These are phyloP conservation scores for Nemopilema nomurai DNA, from an alignment of 30 jellyfish, hydroid and myxozoan genomes.

Conservation along the genomic window DNA sequence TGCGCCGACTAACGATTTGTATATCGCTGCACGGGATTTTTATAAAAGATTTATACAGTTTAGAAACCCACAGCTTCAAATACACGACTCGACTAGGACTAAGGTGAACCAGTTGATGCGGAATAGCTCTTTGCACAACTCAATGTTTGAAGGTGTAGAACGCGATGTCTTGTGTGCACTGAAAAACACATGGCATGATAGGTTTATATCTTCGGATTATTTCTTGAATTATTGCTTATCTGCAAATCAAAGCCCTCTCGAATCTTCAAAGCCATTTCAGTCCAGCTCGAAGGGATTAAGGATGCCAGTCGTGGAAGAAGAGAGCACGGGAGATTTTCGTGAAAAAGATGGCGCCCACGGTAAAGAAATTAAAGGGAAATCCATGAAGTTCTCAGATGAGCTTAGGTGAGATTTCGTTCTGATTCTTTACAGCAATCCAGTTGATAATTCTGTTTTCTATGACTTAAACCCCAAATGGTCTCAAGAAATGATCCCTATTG, in stretches of 20 bases:
- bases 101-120: constrained; percentile 66
- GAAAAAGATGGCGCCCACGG: constrained; percentile 73
- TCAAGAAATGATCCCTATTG: constrained; percentile 75
- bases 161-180: constrained; percentile 70
- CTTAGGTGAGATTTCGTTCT: constrained; percentile 75
- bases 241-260: constrained; percentile 47
- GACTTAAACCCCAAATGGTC: constrained; percentile 75
- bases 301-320: constrained; percentile 65
- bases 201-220: constrained; percentile 73
- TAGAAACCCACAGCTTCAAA: constrained; percentile 72
- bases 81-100: constrained; percentile 78
- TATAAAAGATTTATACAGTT: constrained; percentile 77
- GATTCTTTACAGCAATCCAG: constrained; percentile 59
- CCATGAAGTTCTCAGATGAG: constrained; percentile 70
- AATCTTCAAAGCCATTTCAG: constrained; percentile 9
- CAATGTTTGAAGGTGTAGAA: constrained; percentile 74
- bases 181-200: constrained; percentile 74
- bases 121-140: constrained; percentile 61
- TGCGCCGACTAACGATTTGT: constrained; percentile 54
- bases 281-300: constrained; percentile 54
- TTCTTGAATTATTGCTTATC: constrained; percentile 74
- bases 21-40: constrained; percentile 81
- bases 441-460: constrained; percentile 69
- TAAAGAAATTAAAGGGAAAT: constrained; percentile 63
- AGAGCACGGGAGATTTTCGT: constrained; percentile 60